phyloP scores from a whole-genome alignment of 2,797 vertebrate species.

The Oceanodroma leucorhoa region DNA sequence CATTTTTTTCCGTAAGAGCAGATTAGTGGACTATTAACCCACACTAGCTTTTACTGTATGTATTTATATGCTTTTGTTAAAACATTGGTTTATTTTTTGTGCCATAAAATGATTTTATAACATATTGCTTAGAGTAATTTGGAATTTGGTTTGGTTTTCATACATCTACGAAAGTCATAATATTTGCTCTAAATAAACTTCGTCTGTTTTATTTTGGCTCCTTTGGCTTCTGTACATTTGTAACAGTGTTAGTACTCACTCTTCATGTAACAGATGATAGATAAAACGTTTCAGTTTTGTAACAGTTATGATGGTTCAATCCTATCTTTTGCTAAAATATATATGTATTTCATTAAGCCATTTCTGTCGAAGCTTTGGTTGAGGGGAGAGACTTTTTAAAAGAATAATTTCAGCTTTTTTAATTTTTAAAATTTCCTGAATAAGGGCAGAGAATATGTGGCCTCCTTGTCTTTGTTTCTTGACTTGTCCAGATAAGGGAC shows the following conservation, averaged over 20 bases:
- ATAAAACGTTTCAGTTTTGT: background rate
- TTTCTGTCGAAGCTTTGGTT: background rate
- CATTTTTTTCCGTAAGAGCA: background rate
- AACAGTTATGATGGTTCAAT: background rate
- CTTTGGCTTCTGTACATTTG: background rate
- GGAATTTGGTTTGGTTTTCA: background rate
- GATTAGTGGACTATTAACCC: background rate
- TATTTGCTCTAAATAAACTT: slow-evolving; percentile 26
- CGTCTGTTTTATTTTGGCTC: slow-evolving; percentile 10
- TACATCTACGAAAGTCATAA: background rate
- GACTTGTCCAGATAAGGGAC: background rate
- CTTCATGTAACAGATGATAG: background rate
- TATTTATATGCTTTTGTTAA: background rate
- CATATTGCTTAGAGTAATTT: background rate
- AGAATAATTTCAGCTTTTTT: background rate
- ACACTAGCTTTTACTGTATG: background rate
- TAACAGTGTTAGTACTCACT: background rate
- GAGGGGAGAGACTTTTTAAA: background rate
- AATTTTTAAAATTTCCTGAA: background rate
- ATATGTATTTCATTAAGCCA: background rate
- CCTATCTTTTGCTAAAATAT: background rate
- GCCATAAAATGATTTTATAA: background rate
- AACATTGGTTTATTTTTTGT: background rate
- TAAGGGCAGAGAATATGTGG: background rate
- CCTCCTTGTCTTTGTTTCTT: background rate